Conservation (phyloP, 2,797 vertebrate species). For the Enteromius radiatus region DNA sequence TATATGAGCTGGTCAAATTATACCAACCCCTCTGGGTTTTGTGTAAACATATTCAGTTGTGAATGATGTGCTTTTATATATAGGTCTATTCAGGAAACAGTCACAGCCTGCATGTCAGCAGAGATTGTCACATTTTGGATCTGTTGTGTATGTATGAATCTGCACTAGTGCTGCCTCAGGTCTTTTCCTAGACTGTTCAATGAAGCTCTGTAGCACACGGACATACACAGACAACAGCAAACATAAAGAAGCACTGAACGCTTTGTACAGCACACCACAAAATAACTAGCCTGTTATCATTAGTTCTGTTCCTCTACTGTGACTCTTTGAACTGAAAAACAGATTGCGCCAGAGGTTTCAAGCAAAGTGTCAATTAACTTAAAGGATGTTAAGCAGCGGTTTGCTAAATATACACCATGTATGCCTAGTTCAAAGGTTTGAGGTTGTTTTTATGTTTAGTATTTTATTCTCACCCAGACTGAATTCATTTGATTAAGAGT, state of each 20-base stretch:
- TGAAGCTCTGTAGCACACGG: constrained; percentile 70
- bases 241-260: background rate
- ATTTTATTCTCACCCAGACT: background rate
- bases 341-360: background rate
- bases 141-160: constrained; percentile 73
- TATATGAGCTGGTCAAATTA: background rate
- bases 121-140: constrained; percentile 37
- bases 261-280: background rate
- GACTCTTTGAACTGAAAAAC: background rate
- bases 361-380: background rate
- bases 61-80: background rate
- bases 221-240: constrained; percentile 54
- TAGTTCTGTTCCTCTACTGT: background rate
- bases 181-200: constrained; percentile 76
- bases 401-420: background rate
- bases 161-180: constrained; percentile 66
- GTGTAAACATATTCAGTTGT: background rate
- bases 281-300: constrained; percentile 8
- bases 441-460: background rate
- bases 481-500: background rate
- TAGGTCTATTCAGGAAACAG: background rate
- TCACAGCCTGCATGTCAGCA: background rate
- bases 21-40: background rate
- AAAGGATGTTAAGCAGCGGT: background rate
- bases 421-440: background rate